Percentiles rank a stretch among this genome's conserved stretches.
Evolutionary conservation across 2,888 invertebrate genomes (phyloP).

Genomic region (Drosophila buzzatii): DNA sequence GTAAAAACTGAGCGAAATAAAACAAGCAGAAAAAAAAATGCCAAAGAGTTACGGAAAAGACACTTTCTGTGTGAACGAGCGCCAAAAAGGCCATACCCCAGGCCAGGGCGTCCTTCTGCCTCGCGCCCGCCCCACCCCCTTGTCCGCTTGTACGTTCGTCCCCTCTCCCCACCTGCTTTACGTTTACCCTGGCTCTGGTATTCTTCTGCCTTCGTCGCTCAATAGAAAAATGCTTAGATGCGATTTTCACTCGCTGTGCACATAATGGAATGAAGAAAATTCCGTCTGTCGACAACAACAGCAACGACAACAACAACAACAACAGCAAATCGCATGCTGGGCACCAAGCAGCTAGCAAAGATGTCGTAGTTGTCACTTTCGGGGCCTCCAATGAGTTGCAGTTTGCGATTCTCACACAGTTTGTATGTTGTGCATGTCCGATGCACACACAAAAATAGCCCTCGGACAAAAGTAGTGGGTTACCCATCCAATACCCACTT

Average conservation of each 20-base stretch:
- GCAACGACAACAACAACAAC: constrained; percentile 30
- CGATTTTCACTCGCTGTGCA: constrained; percentile 74
- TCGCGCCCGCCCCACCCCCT: not conserved
- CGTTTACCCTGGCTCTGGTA: constrained; percentile 33
- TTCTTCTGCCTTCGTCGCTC: constrained; percentile 56
- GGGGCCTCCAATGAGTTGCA: constrained; percentile 78
- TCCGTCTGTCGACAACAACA: constrained; percentile 79
- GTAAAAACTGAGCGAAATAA: constrained; percentile 68
- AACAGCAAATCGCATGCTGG: constrained; percentile 67
- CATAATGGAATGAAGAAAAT: constrained; percentile 85
- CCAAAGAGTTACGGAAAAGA: constrained; percentile 78
- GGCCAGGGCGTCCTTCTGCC: constrained; percentile 54
- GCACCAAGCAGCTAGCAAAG: constrained; percentile 61
- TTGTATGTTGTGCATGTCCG: constrained; percentile 49
- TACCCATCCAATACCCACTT: constrained; percentile 43
- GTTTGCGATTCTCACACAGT: constrained; percentile 70
- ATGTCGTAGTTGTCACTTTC: constrained; percentile 72
- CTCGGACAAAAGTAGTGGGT: constrained; percentile 82
- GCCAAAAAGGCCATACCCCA: constrained; percentile 72
- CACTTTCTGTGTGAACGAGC: constrained; percentile 78
- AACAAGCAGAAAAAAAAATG: constrained; percentile 41
- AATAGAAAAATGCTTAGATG: constrained; percentile 80
- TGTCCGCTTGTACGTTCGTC: not conserved
- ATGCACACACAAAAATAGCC: constrained; percentile 84
- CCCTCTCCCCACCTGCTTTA: not conserved